phyloP scores from a whole-genome alignment of 1,140 invertebrate species.

The Ganaspis sp. region DNA sequence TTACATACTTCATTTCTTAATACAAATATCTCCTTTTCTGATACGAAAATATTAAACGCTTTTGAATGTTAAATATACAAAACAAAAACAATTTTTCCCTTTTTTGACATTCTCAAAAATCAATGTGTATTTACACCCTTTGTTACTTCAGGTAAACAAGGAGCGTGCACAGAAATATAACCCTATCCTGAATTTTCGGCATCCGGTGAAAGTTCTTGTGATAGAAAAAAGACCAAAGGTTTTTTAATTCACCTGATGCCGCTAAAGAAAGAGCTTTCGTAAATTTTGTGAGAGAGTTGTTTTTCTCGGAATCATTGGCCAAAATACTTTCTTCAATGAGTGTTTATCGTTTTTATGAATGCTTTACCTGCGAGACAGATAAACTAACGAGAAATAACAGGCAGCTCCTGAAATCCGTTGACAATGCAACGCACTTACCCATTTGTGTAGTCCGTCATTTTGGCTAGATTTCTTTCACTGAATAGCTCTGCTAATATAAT shows the following conservation, averaged over 20 bases:
- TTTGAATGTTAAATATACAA: too few species aligned
- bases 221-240: too few species aligned
- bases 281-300: neutral
- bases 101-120: too few species aligned
- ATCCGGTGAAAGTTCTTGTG: too few species aligned
- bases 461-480: neutral
- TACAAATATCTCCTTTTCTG: too few species aligned
- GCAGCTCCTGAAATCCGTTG: neutral
- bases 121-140: too few species aligned
- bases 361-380: neutral
- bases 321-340: constrained; percentile 4
- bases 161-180: too few species aligned
- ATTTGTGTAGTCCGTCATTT: constrained; percentile 7
- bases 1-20: too few species aligned
- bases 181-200: too few species aligned
- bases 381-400: neutral
- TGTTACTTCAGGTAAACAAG: too few species aligned
- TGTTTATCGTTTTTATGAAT: neutral
- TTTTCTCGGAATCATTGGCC: constrained; percentile 5
- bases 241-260: neutral
- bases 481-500: neutral
- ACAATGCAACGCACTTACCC: constrained; percentile 17
- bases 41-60: too few species aligned
- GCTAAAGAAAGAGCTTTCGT: neutral
- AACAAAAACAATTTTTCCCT: too few species aligned